Percentiles rank a stretch among this genome's conserved stretches.
These are phyloP conservation scores for Corella eumyota DNA, from an alignment of 23 tunicate genomes.

Conservation along the genomic window DNA sequence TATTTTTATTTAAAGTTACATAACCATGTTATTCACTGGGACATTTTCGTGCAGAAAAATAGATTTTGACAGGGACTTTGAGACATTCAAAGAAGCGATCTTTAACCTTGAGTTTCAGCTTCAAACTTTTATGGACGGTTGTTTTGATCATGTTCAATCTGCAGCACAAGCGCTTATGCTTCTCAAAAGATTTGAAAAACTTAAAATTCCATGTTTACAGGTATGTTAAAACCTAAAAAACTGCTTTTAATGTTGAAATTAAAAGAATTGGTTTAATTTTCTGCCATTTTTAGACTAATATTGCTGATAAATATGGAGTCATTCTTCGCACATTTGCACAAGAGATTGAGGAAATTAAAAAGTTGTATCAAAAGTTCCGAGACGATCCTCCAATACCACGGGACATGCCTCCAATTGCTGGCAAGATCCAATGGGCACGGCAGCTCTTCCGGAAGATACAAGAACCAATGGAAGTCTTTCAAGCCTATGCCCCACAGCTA, in stretches of 20 bases:
- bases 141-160: slow-evolving; percentile 70
- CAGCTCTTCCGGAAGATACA: slow-evolving; percentile 80
- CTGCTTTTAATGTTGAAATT: background rate
- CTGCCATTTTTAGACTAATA: slow-evolving; percentile 27
- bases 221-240: slow-evolving; percentile 7
- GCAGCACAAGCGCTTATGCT: slow-evolving; percentile 79
- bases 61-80: slow-evolving; percentile 97
- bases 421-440: slow-evolving; percentile 93
- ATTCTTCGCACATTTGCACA: slow-evolving; percentile 62
- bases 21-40: background rate
- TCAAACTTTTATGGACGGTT: slow-evolving; percentile 79
- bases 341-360: slow-evolving; percentile 85
- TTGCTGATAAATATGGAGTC: slow-evolving; percentile 70
- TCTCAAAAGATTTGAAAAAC: slow-evolving; percentile 76
- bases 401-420: slow-evolving; percentile 94
- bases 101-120: slow-evolving; percentile 74
- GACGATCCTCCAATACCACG: slow-evolving; percentile 90
- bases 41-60: slow-evolving; percentile 41
- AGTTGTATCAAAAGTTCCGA: slow-evolving; percentile 74
- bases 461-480: slow-evolving; percentile 84
- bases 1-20: background rate
- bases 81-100: slow-evolving; percentile 75
- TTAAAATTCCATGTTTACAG: slow-evolving; percentile 76
- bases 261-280: background rate
- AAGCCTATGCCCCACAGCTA: slow-evolving; percentile 51